Percentiles rank a stretch among this genome's conserved stretches.
These are phyloP conservation scores for Rallus crepitans DNA, from an alignment of 2,797 vertebrate species.

Conservation along the genomic window DNA sequence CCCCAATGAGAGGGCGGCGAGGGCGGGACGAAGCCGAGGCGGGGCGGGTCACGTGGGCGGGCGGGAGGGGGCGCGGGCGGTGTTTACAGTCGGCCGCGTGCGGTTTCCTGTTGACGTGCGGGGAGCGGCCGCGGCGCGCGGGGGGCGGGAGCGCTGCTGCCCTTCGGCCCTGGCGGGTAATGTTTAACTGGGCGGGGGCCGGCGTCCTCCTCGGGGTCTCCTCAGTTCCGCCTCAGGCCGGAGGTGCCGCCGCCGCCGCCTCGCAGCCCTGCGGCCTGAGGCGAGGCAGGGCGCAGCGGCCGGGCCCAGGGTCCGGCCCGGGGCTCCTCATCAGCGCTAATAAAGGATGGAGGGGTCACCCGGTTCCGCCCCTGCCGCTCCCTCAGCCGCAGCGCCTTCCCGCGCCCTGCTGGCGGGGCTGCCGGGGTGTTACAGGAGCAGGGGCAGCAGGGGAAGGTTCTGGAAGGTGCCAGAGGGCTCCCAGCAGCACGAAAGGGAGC, in stretches of 20 bases:
- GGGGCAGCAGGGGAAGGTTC: background rate
- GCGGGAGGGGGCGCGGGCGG: constrained; percentile 30
- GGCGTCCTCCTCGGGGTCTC: too few species aligned
- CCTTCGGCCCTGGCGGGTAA: background rate
- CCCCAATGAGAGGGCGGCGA: constrained; percentile 79
- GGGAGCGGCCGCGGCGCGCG: background rate
- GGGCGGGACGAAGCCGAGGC: background rate
- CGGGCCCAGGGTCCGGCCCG: background rate
- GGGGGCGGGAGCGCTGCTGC: background rate
- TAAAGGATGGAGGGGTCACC: accelerated
- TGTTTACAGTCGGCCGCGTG: constrained; percentile 71
- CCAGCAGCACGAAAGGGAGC: accelerated
- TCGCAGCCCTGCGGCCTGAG: too few species aligned
- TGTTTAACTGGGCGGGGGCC: background rate
- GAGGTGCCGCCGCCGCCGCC: too few species aligned
- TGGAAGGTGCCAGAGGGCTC: background rate
- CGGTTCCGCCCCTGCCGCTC: accelerated
- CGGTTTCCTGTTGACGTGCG: constrained; percentile 57
- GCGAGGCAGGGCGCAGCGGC: too few species aligned
- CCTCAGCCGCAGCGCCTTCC: accelerated
- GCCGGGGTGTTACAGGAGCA: too few species aligned
- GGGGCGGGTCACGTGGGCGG: background rate
- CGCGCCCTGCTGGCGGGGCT: accelerated
- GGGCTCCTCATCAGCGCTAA: accelerated
- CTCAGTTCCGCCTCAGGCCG: too few species aligned